Evolutionary conservation across 2,797 vertebrate species (phyloP).

Genomic region (Etheostoma nigrum): DNA sequence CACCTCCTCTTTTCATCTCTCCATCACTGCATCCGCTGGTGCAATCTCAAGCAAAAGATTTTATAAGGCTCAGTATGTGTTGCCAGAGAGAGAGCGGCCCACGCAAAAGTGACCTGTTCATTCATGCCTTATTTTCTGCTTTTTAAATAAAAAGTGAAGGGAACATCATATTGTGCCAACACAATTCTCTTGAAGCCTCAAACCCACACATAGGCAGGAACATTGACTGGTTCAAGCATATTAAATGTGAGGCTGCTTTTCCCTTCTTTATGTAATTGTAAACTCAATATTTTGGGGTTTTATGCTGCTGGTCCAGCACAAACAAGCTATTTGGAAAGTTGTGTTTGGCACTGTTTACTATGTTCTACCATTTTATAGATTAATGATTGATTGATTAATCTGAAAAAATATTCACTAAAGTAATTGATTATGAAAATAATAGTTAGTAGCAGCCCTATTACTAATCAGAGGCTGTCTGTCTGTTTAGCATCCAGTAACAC

Average conservation of each 20-base stretch:
- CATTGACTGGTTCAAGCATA: not conserved
- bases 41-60: conserved; percentile 54
- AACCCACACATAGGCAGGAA: conserved; percentile 13
- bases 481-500: not conserved
- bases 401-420: not conserved
- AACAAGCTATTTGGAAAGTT: not conserved
- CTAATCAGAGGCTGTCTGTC: not conserved
- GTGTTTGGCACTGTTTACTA: not conserved
- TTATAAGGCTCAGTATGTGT: conserved; percentile 54
- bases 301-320: not conserved
- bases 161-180: conserved; percentile 25
- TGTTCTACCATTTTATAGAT: not conserved
- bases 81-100: conserved; percentile 69
- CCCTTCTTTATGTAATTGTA: not conserved
- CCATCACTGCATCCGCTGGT: conserved; percentile 41
- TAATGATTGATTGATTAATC: not conserved
- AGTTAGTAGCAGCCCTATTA: no score
- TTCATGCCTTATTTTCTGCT: conserved; percentile 46
- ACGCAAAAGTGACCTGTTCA: conserved; percentile 66
- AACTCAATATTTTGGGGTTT: not conserved
- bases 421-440: not conserved
- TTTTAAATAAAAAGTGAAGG: conserved; percentile 42
- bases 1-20: conserved; percentile 63
- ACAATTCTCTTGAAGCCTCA: conserved; percentile 21
- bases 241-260: conserved; percentile 13